Conservation (phyloP, 2,113 vertebrate species). For the Macrotis lagotis region DNA sequence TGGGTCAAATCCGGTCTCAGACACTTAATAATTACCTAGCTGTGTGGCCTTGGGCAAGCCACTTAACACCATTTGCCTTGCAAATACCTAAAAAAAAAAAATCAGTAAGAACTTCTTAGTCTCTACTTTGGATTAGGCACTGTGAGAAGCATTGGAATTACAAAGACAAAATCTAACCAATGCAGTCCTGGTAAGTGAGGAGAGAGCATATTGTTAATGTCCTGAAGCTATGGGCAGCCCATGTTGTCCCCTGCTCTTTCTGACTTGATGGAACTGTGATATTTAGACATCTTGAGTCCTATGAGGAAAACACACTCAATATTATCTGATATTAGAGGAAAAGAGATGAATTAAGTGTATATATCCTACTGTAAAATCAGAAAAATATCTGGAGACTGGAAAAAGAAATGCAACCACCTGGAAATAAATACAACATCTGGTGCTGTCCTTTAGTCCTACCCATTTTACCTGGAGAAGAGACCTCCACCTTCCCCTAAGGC, state of each 20-base stretch:
- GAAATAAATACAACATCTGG: not conserved
- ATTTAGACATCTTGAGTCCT: not conserved
- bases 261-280: not conserved
- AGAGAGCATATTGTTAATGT: not conserved
- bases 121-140: not conserved
- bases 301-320: not conserved
- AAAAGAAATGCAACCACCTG: not conserved
- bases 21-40: too few species aligned
- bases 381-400: not conserved
- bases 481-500: not conserved
- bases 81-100: too few species aligned
- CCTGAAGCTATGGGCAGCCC: not conserved
- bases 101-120: not conserved
- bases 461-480: not conserved
- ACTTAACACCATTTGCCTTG: too few species aligned
- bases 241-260: not conserved
- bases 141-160: not conserved
- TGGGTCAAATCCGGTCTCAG: too few species aligned
- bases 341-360: not conserved
- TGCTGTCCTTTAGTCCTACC: not conserved
- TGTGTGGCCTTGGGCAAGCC: too few species aligned
- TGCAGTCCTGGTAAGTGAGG: not conserved
- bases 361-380: not conserved
- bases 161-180: not conserved
- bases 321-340: not conserved